Conservation (phyloP, 1,140 invertebrate genomes). For the Microplitis demolitor region DNA sequence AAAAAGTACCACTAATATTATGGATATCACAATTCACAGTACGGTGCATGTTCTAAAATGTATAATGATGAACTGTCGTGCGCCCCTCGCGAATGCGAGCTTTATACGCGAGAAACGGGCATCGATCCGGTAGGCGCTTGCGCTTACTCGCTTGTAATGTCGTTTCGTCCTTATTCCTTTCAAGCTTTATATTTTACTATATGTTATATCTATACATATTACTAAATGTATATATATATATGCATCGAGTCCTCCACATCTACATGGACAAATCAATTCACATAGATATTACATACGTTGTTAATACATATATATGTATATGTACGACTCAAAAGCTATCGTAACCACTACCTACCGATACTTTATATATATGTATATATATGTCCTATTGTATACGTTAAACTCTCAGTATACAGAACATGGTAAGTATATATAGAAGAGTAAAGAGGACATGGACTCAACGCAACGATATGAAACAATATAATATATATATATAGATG, state of each 20-base stretch:
- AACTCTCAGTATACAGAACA: too few relatives aligned
- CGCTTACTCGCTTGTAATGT: conserved; percentile 1
- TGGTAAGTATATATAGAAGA: neutral
- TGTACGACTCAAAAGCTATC: too few relatives aligned
- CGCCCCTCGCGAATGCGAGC: conserved; percentile 23
- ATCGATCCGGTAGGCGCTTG: conserved; percentile 26
- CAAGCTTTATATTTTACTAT: neutral
- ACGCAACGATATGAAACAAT: conserved; percentile 15
- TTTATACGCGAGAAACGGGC: conserved; percentile 18
- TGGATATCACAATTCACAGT: neutral
- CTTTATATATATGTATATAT: too few relatives aligned
- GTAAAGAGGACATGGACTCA: neutral
- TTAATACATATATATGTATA: too few relatives aligned
- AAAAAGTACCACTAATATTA: neutral
- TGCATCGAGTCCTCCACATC: neutral
- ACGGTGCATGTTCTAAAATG: conserved; percentile 16
- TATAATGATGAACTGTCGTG: conserved; percentile 23
- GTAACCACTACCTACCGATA: too few relatives aligned
- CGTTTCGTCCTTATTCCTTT: conserved; percentile 18
- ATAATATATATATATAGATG: neutral
- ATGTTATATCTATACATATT: conserved; percentile 2
- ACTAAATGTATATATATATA: neutral
- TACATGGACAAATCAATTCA: too few relatives aligned
- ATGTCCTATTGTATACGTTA: too few relatives aligned
- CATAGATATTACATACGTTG: too few relatives aligned